Evolutionary conservation across 2,888 invertebrate species (phyloP), one percentile per base, ranked within the genome.

Genomic region (Drosophila falleni): DNA sequence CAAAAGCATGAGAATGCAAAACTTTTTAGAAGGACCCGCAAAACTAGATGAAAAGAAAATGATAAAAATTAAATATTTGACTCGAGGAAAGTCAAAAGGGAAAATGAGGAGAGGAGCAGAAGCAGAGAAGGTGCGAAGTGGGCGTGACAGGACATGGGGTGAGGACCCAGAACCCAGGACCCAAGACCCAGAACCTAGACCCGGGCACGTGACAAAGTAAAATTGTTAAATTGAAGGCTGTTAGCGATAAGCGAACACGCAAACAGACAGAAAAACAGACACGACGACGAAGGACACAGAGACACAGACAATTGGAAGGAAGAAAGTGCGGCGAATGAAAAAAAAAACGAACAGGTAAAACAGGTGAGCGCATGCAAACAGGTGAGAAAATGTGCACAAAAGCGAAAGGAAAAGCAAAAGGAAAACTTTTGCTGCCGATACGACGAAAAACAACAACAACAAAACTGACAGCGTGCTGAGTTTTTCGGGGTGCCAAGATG

Each of bases 221-320:
- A 78, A 78, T 80, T 74, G 81, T 81, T 74, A 78, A 80, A 78
- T 80, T 80, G 74, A 80, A 80, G 70, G 80, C 66, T 74, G 79
- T 71, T 70, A 73, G 73, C 71, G 78, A 80, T 78, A 80, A 79
- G 77, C 80, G 68, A 69, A 72, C 77, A 75, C 76, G 76, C 75
- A 68, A 71, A 79, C 61, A 74, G 64, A 58, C 64, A 62, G 46
- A 15, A 16, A 19, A 46, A 10, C 19, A 33, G 37, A 16, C 35
- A 15, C 8, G 26, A 9, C 16, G 4, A 19, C 19, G 6, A 9
- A 13, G 19, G 15, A 33, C n/a, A 23, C 23, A 10, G 29, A 29
- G 3, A 29, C 29, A 37, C 33, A 33, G 13, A 50, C 23, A 62
- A 35, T 35, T 13, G 51, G 26, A 11, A n/a, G 31, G 39, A 39